These are phyloP conservation scores for Staurois parvus DNA, from an alignment of 2,797 vertebrate species.

Conservation along the genomic window DNA sequence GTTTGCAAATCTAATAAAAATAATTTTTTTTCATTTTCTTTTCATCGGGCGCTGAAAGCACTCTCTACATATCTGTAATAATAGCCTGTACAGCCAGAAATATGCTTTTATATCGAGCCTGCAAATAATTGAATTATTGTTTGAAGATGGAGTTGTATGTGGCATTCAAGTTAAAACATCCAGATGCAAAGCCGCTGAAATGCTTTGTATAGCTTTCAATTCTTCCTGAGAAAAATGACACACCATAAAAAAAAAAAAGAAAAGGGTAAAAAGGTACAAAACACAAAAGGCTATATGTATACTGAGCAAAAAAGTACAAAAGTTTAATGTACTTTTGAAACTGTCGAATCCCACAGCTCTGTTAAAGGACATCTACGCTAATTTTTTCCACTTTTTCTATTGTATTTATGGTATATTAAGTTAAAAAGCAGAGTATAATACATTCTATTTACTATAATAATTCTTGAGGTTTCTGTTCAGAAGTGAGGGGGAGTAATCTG, in stretches of 20 bases:
- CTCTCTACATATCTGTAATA: background rate
- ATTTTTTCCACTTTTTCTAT: too few species aligned
- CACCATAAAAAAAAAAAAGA: background rate
- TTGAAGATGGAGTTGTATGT: background rate
- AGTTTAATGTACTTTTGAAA: background rate
- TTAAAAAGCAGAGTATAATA: too few species aligned
- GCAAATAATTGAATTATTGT: constrained; percentile 23
- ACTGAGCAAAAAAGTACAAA: background rate
- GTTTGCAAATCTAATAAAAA: constrained; percentile 17
- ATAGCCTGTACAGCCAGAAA: background rate
- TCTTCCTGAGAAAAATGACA: background rate
- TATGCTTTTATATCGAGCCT: background rate
- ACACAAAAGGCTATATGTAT: background rate
- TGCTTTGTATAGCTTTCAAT: background rate
- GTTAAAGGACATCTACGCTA: too few species aligned
- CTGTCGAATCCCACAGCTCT: too few species aligned
- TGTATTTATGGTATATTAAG: too few species aligned
- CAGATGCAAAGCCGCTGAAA: background rate
- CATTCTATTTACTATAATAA: too few species aligned
- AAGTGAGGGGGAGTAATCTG: too few species aligned
- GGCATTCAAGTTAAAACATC: background rate
- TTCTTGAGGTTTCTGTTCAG: too few species aligned
- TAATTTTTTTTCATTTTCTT: background rate
- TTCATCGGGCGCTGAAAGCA: background rate
- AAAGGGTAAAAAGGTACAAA: background rate